phyloP scores from a whole-genome alignment of 2,113 vertebrate species.

The Tetraodon nigroviridis region DNA sequence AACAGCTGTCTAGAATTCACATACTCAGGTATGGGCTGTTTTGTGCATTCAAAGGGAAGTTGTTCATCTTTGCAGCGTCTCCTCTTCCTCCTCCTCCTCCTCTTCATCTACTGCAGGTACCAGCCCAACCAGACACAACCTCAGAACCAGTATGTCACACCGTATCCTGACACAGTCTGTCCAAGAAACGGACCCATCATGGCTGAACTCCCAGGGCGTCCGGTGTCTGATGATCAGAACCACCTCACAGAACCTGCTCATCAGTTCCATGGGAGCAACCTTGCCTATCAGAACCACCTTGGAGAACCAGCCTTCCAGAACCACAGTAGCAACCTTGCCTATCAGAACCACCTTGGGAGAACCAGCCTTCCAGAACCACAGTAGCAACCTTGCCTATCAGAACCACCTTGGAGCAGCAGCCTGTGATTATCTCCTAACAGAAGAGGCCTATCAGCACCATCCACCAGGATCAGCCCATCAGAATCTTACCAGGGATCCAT shows the following conservation, averaged over 20 bases:
- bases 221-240: constrained; percentile 57
- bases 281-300: too few species aligned
- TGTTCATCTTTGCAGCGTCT: too few species aligned
- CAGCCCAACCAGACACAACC: constrained; percentile 64
- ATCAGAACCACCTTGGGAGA: too few species aligned
- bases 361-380: constrained; percentile 12
- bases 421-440: too few species aligned
- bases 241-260: constrained; percentile 12
- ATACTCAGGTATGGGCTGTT: too few species aligned
- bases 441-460: constrained; percentile 12
- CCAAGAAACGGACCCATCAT: constrained; percentile 57
- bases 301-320: too few species aligned
- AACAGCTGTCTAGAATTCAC: too few species aligned
- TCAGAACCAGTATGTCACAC: constrained; percentile 46
- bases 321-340: too few species aligned
- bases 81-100: background rate
- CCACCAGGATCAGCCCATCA: constrained; percentile 20
- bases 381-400: too few species aligned
- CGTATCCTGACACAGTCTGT: constrained; percentile 52
- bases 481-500: background rate
- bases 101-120: constrained; percentile 54
- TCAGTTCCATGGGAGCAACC: too few species aligned
- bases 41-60: too few species aligned
- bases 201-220: constrained; percentile 31
- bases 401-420: constrained; percentile 14